Evolutionary conservation across 2,888 invertebrate genomes (phyloP), one percentile per base, ranked within the genome.

Genomic region (Sabellastarte sp.): DNA sequence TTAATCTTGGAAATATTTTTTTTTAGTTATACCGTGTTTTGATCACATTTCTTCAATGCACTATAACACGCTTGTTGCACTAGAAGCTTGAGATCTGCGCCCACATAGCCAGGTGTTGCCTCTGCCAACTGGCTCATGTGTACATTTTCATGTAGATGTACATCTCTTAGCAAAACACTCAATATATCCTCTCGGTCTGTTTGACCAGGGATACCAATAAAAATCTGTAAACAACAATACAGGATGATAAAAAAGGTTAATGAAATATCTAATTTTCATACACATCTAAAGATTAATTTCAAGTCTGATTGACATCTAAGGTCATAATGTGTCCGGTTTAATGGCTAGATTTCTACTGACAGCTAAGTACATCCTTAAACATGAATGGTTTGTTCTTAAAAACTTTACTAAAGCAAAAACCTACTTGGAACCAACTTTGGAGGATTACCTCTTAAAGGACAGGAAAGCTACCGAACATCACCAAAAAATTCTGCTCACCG

Each of bases 61-160:
- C 30, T 15, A 53, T 63, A 63, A 20, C 56, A 53, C 1, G 63
- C 63, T 2, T 63, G 57, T 75, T 63, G 86, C 82, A 58, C 86
- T 15, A 89, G 74, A 4, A 86, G 77, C 0, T 80, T 79, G 29
- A 89, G 74, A 80, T 89, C 89, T 2, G 87, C 86, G 2, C 86
- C 85, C 4, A 87, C 87, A 80, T 85, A 89, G 26, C 89, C 89
- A 33, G 87, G 87, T 0, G 88, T 88, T 63, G 85, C 80, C 41
- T 79, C 77, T 1, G 87, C 86, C 3, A 88, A 60, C 29, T 59
- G 57, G 2, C 68, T 57, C 52, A 77, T 58, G 66, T 75, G 67
- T 57, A 80, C 64, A 65, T 76, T 74, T 53, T 26, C 30, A 15
- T 24, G 67, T 28, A 76, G 51, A 10, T 66, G 65, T 50, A 79